Percentiles rank a stretch among this genome's conserved stretches.
phyloP scores from a whole-genome alignment of 2,113 vertebrate genomes.

The Picathartes gymnocephalus region DNA sequence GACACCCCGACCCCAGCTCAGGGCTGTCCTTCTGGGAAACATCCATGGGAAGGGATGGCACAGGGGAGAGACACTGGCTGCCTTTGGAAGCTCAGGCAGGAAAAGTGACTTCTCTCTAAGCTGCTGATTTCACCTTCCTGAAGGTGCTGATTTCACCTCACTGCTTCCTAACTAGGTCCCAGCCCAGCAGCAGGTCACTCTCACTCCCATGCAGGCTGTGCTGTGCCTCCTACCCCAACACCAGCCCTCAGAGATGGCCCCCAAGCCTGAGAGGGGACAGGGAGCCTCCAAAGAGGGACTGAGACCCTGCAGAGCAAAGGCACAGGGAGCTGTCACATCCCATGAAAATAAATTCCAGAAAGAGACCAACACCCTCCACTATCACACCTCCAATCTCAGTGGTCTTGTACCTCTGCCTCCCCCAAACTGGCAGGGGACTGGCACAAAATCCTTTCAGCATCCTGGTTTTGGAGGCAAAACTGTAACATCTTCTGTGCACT shows the following conservation, averaged over 20 bases:
- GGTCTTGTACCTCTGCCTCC: not conserved
- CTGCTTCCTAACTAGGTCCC: not conserved
- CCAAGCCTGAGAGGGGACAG: not conserved
- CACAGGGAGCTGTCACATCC: not conserved
- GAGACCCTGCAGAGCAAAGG: not conserved
- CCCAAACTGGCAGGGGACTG: rapidly evolving
- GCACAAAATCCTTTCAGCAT: not conserved
- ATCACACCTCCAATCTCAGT: not conserved
- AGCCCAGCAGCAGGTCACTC: not conserved
- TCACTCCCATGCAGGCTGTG: rapidly evolving
- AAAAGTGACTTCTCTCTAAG: not conserved
- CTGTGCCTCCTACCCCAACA: rapidly evolving
- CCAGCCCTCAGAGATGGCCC: not conserved
- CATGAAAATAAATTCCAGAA: not conserved
- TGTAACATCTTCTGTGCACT: not conserved
- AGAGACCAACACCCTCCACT: not conserved
- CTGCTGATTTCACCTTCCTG: not conserved
- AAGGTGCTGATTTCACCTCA: not conserved
- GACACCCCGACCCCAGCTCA: rapidly evolving
- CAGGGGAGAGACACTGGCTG: not conserved
- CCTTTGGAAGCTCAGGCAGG: not conserved
- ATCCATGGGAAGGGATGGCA: not conserved
- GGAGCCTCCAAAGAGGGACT: not conserved
- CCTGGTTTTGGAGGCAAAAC: not conserved
- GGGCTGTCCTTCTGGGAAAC: not conserved